phyloP scores from a whole-genome alignment of 2,888 invertebrate species.

The Acheta domesticus region DNA sequence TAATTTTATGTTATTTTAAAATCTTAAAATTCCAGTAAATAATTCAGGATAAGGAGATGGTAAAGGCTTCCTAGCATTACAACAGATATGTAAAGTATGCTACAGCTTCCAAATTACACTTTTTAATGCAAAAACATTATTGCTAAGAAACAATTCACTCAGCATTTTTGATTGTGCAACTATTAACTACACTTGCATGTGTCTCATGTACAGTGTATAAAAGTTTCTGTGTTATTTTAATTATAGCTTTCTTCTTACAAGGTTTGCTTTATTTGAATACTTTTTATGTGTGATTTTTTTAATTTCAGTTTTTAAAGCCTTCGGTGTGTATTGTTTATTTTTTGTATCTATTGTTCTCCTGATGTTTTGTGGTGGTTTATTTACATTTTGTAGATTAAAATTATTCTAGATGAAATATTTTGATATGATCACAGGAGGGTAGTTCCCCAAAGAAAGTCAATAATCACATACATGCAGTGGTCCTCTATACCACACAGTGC shows the following conservation, averaged over 20 bases:
- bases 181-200: conserved; percentile 30
- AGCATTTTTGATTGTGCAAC: conserved; percentile 29
- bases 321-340: conserved; percentile 27
- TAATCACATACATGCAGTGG: not conserved
- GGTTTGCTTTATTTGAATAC: conserved; percentile 4
- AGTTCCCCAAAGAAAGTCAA: not conserved
- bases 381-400: conserved; percentile 21
- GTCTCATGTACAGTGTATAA: conserved; percentile 25
- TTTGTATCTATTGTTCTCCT: conserved; percentile 23
- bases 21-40: no score
- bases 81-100: no score
- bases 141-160: not conserved
- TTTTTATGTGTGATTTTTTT: conserved; percentile 26
- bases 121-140: no score
- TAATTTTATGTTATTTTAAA: no score
- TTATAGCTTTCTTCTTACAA: conserved; percentile 19
- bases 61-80: no score
- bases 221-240: not conserved
- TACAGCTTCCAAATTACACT: no score
- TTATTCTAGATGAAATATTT: not conserved
- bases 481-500: not conserved
- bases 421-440: not conserved
- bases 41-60: no score
- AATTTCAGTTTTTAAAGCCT: conserved; percentile 24
- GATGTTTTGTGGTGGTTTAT: conserved; percentile 21